Evolutionary conservation across 1,140 invertebrate genomes (phyloP), one percentile per base, ranked within the genome.

Genomic region (Metopolophium dirhodum): DNA sequence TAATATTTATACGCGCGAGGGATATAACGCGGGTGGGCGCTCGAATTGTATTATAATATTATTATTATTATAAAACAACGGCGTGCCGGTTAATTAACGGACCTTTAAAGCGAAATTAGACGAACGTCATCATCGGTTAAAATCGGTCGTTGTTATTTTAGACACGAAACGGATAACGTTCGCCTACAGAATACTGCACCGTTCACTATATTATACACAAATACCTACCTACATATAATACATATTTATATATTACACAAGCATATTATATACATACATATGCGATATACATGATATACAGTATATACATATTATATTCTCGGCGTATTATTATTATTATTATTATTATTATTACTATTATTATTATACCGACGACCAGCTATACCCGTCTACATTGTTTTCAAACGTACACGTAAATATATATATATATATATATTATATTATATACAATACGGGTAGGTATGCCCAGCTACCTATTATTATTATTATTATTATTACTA

Each of bases 91-190:
- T 77, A 77, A 87, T 30, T n/a, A 88, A 35, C 7, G 47, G 47
- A 51, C 30, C 47, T 30, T 23, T 88, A 88, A 41, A 51, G 30
- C 7, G 30, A 49, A 88, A 51, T 88, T 35, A 88, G n/a, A 49
- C 20, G 30, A 88, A 35, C 49, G 35, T 35, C 47, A 14, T 35
- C 47, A 26, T 35, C 86, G 45, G 86, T 20, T 20, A 49, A 41
- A 51, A 88, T 88, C 47, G 86, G n/a, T 18, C 86, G 47, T 88
- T 51, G 47, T 88, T 88, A 88, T 49, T 88, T 49, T n/a, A 23
- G 30, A 88, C 37, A 51, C 35, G 47, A 88, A 88, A 51, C 86
- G 86, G 86, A 88, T 51, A 51, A 51, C 18, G 47, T 51, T 35
- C 30, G 1, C 30, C 22, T 35, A 88, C 86, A 49, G 22, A 35